Conservation (phyloP, 1,140 invertebrate genomes). For the Marisa cornuarietis region DNA sequence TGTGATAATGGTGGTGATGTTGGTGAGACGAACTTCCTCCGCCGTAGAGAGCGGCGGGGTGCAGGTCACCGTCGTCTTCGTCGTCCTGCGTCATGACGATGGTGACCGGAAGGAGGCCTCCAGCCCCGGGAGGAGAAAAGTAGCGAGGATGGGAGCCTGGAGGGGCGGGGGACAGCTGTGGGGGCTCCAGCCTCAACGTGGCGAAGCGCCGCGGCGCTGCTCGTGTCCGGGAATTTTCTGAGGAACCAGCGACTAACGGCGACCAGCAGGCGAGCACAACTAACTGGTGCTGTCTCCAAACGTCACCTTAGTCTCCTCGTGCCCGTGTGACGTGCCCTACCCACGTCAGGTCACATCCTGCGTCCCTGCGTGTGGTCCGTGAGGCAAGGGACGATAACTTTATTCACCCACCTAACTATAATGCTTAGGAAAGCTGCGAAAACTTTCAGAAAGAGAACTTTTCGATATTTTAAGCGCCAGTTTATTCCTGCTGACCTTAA, state of each 20-base stretch:
- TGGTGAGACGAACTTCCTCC: background rate
- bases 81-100: background rate
- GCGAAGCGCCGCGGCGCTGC: background rate
- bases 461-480: too few relatives aligned
- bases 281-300: background rate
- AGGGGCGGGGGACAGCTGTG: constrained; percentile 1
- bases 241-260: background rate
- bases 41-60: background rate
- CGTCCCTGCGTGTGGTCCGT: background rate
- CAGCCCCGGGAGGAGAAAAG: background rate
- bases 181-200: background rate
- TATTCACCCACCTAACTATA: too few relatives aligned
- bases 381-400: too few relatives aligned
- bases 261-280: background rate
- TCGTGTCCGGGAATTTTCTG: background rate
- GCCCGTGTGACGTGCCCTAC: background rate
- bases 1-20: background rate
- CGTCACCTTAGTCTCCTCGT: background rate
- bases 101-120: background rate
- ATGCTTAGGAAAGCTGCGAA: too few relatives aligned
- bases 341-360: background rate
- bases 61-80: background rate
- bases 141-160: background rate
- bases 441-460: too few relatives aligned
- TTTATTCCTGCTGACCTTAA: too few relatives aligned